Evolutionary conservation across 2,113 vertebrate genomes (phyloP).

Genomic region (Martes martes): DNA sequence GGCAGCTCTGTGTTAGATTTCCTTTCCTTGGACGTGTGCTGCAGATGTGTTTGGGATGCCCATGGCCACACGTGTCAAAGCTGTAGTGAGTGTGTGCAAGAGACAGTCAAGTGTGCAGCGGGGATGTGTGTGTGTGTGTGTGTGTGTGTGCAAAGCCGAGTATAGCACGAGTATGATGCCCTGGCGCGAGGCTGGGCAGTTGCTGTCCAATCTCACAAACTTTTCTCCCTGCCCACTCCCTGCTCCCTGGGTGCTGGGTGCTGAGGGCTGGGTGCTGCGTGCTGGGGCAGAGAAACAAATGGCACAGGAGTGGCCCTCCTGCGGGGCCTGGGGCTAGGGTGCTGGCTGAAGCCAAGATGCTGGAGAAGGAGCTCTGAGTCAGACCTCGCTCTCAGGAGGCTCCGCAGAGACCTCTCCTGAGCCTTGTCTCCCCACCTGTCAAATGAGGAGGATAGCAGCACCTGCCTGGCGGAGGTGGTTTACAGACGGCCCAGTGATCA

Average conservation of each 20-base stretch:
- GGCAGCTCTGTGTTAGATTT: not conserved
- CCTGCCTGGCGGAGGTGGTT: not conserved
- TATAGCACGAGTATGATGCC: not conserved
- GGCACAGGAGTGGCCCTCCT: not conserved
- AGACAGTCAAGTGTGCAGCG: accelerated
- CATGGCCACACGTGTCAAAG: not conserved
- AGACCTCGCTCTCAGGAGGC: not conserved
- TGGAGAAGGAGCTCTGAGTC: not conserved
- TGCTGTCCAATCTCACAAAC: not conserved
- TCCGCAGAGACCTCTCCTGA: not conserved
- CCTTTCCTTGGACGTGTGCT: not conserved
- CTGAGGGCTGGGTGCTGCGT: not conserved
- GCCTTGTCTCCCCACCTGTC: not conserved
- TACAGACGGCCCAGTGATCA: not conserved
- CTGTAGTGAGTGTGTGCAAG: not conserved
- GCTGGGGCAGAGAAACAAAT: not conserved
- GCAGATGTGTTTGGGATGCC: not conserved
- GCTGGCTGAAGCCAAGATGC: not conserved
- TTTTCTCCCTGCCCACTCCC: not conserved
- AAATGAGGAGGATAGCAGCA: not conserved
- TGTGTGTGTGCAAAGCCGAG: not conserved
- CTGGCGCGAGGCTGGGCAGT: not conserved
- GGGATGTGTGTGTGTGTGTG: not conserved
- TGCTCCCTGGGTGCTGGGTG: not conserved
- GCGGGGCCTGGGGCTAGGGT: not conserved